A percentile compares a stretch with the other conserved stretches of the same genome.
phyloP scores from a whole-genome alignment of 2,113 vertebrate genomes.

The Zosterops japonicus region DNA sequence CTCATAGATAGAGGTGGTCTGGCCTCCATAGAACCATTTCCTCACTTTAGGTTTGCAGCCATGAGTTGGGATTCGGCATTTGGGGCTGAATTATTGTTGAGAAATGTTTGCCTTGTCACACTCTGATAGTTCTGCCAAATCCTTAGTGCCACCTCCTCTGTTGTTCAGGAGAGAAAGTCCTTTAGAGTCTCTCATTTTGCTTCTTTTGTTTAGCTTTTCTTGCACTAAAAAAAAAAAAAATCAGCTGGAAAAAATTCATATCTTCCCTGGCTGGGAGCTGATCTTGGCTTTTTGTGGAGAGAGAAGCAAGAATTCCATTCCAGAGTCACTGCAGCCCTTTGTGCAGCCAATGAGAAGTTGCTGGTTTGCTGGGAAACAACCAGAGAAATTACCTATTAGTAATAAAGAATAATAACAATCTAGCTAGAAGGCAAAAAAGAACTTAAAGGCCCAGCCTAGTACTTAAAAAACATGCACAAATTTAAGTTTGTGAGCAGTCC shows the following conservation, averaged over 20 bases:
- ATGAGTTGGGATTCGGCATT: background rate
- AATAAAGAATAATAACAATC: background rate
- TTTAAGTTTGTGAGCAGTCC: background rate
- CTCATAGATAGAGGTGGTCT: background rate
- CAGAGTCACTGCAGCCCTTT: background rate
- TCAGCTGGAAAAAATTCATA: conserved; percentile 30
- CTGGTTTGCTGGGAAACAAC: background rate
- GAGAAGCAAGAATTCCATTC: conserved; percentile 4
- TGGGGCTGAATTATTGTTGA: background rate
- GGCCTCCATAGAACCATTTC: background rate
- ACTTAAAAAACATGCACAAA: background rate
- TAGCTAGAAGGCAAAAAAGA: background rate
- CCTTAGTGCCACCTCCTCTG: background rate
- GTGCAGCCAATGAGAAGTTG: background rate
- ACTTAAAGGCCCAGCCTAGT: background rate
- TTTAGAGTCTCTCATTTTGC: background rate
- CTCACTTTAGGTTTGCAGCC: background rate
- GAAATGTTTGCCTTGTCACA: background rate
- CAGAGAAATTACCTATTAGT: background rate
- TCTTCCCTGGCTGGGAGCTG: conserved; percentile 19
- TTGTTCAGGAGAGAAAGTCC: background rate
- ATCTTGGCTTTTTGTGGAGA: background rate
- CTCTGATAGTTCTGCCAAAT: background rate
- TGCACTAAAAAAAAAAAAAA: background rate
- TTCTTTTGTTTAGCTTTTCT: background rate